A percentile compares a stretch with the other conserved stretches of the same genome.
Evolutionary conservation across 2,888 invertebrate species (phyloP).

Genomic region (Phorcus lineatus): DNA sequence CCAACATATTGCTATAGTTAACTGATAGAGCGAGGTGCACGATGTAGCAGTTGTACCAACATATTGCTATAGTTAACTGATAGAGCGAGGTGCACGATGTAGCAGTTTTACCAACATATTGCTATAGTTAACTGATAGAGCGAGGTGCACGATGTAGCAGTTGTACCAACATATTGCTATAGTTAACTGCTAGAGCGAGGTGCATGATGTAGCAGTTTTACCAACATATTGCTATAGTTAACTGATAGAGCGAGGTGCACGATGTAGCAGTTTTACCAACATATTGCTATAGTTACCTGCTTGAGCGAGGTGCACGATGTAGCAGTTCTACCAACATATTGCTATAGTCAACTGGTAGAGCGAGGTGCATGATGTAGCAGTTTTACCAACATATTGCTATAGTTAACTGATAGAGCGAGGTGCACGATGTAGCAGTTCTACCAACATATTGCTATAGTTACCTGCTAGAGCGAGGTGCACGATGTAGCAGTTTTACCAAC

Average conservation of each 20-base stretch:
- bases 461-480: too few relatives aligned
- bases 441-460: conserved; percentile 78
- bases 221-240: conserved; percentile 78
- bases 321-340: conserved; percentile 88
- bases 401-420: conserved; percentile 90
- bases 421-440: conserved; percentile 98
- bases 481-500: too few relatives aligned
- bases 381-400: conserved; percentile 77
- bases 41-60: too few relatives aligned
- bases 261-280: too few relatives aligned
- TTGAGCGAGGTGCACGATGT: conserved; percentile 93
- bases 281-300: conserved; percentile 82
- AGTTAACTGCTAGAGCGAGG: conserved; percentile 84
- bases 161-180: too few relatives aligned
- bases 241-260: conserved; percentile 76
- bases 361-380: conserved; percentile 95
- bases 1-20: conserved; percentile 44
- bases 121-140: not conserved
- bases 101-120: conserved; percentile 88
- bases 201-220: conserved; percentile 97
- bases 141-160: too few relatives aligned
- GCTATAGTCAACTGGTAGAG: conserved; percentile 86
- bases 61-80: conserved; percentile 82
- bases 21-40: too few relatives aligned
- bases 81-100: conserved; percentile 93